Conservation (phyloP, 2,113 vertebrate genomes). For the Sinocyclocheilus grahami region DNA sequence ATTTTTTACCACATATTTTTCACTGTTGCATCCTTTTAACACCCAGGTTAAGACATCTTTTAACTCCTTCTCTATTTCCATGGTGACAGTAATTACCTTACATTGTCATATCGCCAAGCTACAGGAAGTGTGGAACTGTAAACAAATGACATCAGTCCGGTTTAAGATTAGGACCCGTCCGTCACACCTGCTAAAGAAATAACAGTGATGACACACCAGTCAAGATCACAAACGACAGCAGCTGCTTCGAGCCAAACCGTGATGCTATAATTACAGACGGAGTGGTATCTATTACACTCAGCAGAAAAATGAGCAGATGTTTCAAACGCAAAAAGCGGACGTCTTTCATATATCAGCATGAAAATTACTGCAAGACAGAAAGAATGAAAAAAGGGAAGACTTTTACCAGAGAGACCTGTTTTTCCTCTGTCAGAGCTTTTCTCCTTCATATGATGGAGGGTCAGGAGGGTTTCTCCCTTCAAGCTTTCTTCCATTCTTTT, state of each 20-base stretch:
- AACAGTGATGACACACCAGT: background rate
- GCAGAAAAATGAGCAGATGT: background rate
- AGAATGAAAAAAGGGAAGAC: background rate
- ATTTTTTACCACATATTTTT: slow-evolving; percentile 47
- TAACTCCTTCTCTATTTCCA: slow-evolving; percentile 9
- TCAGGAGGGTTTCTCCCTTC: slow-evolving; percentile 9
- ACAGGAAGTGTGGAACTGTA: slow-evolving; percentile 20
- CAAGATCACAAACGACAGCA: background rate
- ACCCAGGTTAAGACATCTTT: slow-evolving; percentile 49
- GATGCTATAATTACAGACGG: slow-evolving; percentile 29
- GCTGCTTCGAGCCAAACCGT: background rate
- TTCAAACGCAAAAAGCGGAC: background rate
- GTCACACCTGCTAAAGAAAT: slow-evolving; percentile 16
- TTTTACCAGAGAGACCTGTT: background rate
- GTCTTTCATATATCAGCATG: slow-evolving; percentile 3
- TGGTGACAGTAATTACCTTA: slow-evolving; percentile 41
- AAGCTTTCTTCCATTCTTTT: background rate
- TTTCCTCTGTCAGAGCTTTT: slow-evolving; percentile 28
- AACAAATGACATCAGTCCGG: slow-evolving; percentile 7
- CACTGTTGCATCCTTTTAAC: slow-evolving; percentile 18
- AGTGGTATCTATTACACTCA: background rate
- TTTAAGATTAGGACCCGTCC: slow-evolving; percentile 22
- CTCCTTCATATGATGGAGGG: background rate
- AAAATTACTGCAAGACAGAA: slow-evolving; percentile 33
- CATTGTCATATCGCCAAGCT: background rate